Conservation (phyloP, 2,888 invertebrate species). For the Fragum whitleyi region DNA sequence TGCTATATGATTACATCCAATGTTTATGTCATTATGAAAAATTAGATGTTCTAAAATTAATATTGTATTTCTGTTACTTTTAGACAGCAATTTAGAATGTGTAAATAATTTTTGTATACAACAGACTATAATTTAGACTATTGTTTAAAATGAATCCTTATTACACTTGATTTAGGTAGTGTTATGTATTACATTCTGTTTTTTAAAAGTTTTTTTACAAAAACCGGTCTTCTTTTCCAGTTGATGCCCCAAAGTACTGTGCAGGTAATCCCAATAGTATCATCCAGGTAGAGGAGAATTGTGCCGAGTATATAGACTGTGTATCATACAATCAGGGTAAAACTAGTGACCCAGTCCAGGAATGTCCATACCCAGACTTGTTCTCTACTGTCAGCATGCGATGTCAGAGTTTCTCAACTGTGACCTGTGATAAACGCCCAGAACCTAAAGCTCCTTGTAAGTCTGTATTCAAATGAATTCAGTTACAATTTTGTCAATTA, state of each 20-base stretch:
- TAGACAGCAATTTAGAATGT: no score
- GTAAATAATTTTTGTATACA: no score
- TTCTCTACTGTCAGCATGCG: conserved; percentile 51
- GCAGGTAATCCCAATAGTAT: conserved; percentile 54
- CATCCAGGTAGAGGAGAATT: conserved; percentile 54
- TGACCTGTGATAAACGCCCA: conserved; percentile 54
- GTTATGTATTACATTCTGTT: no score
- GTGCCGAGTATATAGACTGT: conserved; percentile 67
- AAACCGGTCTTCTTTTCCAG: neutral
- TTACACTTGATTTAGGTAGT: no score
- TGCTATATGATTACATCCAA: no score
- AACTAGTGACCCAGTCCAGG: conserved; percentile 36
- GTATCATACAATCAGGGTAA: conserved; percentile 16
- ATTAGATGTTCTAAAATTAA: no score
- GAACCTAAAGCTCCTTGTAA: conserved; percentile 69
- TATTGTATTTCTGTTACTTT: no score
- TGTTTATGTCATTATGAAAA: no score
- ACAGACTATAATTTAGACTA: no score
- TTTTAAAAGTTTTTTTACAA: no score
- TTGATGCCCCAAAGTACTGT: conserved; percentile 47
- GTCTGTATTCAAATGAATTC: conserved; percentile 64
- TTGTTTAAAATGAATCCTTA: no score
- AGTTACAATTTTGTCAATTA: conserved; percentile 64
- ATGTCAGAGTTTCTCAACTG: conserved; percentile 57
- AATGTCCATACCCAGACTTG: conserved; percentile 67